These are phyloP conservation scores for Digitonthophagus gazella DNA, from an alignment of 2,888 invertebrate species.

Conservation along the genomic window DNA sequence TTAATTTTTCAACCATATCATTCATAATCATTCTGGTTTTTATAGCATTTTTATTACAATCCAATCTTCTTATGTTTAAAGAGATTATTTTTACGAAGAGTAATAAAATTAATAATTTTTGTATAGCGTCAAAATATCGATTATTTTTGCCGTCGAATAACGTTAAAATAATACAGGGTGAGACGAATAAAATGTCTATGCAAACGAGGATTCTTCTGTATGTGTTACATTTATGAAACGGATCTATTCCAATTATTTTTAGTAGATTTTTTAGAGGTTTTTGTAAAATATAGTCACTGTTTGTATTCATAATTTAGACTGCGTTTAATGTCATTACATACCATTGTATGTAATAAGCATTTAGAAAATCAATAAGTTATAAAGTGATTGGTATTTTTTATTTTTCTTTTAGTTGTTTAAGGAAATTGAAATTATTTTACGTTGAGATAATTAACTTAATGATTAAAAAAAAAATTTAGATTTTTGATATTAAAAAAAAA, in stretches of 20 bases:
- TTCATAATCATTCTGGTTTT: background rate
- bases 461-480: too few relatives aligned
- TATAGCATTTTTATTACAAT: background rate
- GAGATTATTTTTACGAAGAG: background rate
- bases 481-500: too few relatives aligned
- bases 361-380: too few relatives aligned
- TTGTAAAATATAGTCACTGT: background rate
- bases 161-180: background rate
- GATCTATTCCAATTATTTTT: background rate
- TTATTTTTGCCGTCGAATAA: background rate
- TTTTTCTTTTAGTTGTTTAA: too few relatives aligned
- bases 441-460: too few relatives aligned
- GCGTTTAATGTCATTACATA: too few relatives aligned
- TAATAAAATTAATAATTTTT: background rate
- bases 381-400: too few relatives aligned
- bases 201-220: background rate
- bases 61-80: background rate
- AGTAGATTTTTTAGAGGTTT: background rate
- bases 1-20: background rate
- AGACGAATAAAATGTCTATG: background rate
- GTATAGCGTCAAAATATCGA: background rate
- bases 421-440: too few relatives aligned
- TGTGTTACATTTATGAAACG: background rate
- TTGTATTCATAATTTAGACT: background rate
- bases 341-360: too few relatives aligned